Base-by-base conservation (phyloP, 64 coral and sea anemone genomes). In the Catalaphyllia jardinei region DNA sequence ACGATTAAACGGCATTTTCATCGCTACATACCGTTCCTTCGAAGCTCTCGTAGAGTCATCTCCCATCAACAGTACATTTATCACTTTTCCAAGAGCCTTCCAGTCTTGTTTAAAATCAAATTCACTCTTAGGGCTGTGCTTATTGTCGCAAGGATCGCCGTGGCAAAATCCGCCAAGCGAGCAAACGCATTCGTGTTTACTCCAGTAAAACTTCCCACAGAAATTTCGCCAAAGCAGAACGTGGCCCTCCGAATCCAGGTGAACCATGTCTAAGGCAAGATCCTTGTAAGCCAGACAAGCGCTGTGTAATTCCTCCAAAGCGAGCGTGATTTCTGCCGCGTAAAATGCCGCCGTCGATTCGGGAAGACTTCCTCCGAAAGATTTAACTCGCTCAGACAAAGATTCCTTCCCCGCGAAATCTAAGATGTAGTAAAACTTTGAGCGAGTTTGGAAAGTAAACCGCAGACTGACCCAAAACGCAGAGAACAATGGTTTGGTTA, bases 391-490 rank as follows among this genome's bases (percentile, higher is more conserved):
- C 4, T 86, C 10, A 35, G 61, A 78, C 52, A 98, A 60, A 39
- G 82, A 74, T 11, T 61, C 57, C 39, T 95, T 88, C 2, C 93
- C 88, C 14, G 60, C 42, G 78, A 83, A 93, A 72, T 95, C 93
- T 42, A 98, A 79, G 75, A 98, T 95, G 50, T 93, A 98, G 71
- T 98, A 98, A 3, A 92, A 84, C 75, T 95, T 98, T 50, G 93
- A 95, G 33, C 72, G 81, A 61, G 93, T 95, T 78, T 95, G 93
- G 73, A 98, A 98, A 25, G 91, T 80, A 71, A 86, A 98, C 73
- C 86, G 88, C 18, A 98, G 76, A 79, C 85, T 93, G 19, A 93
- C 65, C 25, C 82, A 82, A 55, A 98, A 98, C 22, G 79, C 54
- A 11, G 96, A 95, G 60, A 94, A 25, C 24, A 42, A 28, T 79